Evolutionary conservation across 2,113 vertebrate genomes (phyloP), one percentile per base, ranked within the genome.

Genomic region (Tyrannus savana): DNA sequence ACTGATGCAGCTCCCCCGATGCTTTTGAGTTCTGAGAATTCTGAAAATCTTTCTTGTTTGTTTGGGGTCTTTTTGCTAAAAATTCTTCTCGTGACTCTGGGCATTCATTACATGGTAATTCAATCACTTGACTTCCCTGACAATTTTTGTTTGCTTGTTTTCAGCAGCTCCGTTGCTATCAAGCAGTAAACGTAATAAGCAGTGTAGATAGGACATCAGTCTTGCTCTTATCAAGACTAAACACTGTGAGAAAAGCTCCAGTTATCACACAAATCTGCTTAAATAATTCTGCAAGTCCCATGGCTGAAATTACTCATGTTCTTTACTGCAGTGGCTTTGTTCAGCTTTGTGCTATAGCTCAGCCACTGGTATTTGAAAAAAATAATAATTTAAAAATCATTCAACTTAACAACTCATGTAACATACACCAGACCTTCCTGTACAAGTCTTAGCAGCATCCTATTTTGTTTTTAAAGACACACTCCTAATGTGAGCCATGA

Each of bases 251-350:
- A 91, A 96, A 94, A 93, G 17, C 27, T 55, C 10, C 72, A 62
- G 42, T 63, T 89, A 90, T 47, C 64, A 44, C 60, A 78, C 47
- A 84, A 41, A 90, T 78, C 47, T 59, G 63, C 83, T 75, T 81
- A 92, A 93, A 74, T 63, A 78, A 87, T 91, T 95, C 93, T 84
- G 69, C n/a, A 74, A 68, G 47, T 72, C 31, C 66, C 44, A 50
- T 31, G 0, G 0, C 68, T 84, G 47, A 56, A 87, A 93, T 84
- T 33, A 87, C 35, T 95, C 89, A 75, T 63, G 55, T 78, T 91
- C 41, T 82, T 88, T 44, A n/a, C 30, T 33, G 52, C 44, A 50
- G 55, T 55, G 73, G 12, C 28, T 81, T 92, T 87, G 49, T 59
- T 89, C 56, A 68, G 33, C n/a, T 89, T 72, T 11, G 2, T 47